Percentiles rank a stretch among this genome's conserved stretches.
Conservation (phyloP, 1,140 invertebrate species). For the Zaprionus ghesquierei region DNA sequence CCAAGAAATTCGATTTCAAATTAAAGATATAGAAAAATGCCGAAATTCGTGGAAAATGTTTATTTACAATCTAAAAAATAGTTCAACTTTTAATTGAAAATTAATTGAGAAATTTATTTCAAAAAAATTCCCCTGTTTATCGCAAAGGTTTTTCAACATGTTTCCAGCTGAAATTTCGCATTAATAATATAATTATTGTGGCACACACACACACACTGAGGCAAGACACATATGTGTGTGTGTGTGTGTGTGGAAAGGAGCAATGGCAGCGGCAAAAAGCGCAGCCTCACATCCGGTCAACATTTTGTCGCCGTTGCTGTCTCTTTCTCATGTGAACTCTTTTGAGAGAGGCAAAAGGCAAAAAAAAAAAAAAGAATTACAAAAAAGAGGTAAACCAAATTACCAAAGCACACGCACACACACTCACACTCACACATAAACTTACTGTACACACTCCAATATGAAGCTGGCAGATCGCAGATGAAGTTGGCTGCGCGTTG, state of each 20-base stretch:
- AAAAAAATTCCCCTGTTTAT: too few species aligned
- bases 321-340: conserved; percentile 76
- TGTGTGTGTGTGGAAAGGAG: conserved; percentile 20
- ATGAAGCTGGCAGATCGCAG: not conserved
- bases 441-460: not conserved
- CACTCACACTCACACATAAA: conserved; percentile 7
- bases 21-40: not conserved
- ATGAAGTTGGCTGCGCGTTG: conserved; percentile 3
- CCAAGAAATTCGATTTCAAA: not conserved
- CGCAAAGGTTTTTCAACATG: not conserved
- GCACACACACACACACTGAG: conserved; percentile 17
- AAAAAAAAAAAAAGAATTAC: conserved; percentile 28
- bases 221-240: not conserved
- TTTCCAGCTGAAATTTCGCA: conserved; percentile 63
- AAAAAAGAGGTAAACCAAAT: conserved; percentile 71
- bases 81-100: too few species aligned
- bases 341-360: conserved; percentile 54
- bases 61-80: too few species aligned
- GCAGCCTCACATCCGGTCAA: conserved; percentile 79
- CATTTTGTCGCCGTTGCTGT: conserved; percentile 73
- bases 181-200: conserved; percentile 75
- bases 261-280: conserved; percentile 48
- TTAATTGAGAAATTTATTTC: too few species aligned
- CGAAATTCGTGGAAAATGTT: not conserved
- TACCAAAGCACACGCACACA: conserved; percentile 48